Evolutionary conservation across 2,113 vertebrate species (phyloP).

Genomic region (Pygoscelis adeliae): DNA sequence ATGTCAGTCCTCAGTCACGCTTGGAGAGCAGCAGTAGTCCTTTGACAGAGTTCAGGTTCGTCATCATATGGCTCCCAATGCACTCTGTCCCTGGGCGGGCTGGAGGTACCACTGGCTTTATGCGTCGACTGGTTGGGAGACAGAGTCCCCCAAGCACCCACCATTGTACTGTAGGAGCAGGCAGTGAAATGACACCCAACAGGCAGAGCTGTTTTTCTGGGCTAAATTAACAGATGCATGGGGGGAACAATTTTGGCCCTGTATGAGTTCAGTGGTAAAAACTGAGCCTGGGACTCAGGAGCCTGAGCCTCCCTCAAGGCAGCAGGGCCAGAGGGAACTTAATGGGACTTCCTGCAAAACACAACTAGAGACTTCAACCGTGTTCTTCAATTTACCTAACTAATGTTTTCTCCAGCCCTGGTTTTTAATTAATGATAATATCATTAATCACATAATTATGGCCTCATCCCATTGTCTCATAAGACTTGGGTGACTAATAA

Average conservation of each 20-base stretch:
- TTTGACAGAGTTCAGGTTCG: neutral
- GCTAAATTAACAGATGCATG: neutral
- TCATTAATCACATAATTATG: constrained; percentile 1
- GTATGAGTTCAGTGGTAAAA: neutral
- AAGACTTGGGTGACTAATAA: neutral
- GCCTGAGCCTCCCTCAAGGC: too few relatives aligned
- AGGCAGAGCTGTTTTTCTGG: neutral
- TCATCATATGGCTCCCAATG: neutral
- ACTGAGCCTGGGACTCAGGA: neutral
- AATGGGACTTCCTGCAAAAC: neutral
- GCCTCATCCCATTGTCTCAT: neutral
- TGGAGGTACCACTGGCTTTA: neutral
- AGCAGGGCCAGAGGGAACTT: neutral
- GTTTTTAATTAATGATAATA: neutral
- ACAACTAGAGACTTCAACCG: neutral
- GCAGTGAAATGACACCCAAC: neutral
- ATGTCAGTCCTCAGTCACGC: neutral
- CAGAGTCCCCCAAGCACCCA: neutral
- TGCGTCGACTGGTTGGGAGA: neutral
- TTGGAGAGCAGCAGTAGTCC: neutral
- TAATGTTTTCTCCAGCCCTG: neutral
- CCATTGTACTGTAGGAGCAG: neutral
- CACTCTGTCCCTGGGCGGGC: too few relatives aligned
- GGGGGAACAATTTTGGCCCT: neutral
- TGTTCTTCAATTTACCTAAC: neutral